A percentile compares a stretch with the other conserved stretches of the same genome.
phyloP scores from a whole-genome alignment of 2,113 vertebrate species.

The Cisticola juncidis region DNA sequence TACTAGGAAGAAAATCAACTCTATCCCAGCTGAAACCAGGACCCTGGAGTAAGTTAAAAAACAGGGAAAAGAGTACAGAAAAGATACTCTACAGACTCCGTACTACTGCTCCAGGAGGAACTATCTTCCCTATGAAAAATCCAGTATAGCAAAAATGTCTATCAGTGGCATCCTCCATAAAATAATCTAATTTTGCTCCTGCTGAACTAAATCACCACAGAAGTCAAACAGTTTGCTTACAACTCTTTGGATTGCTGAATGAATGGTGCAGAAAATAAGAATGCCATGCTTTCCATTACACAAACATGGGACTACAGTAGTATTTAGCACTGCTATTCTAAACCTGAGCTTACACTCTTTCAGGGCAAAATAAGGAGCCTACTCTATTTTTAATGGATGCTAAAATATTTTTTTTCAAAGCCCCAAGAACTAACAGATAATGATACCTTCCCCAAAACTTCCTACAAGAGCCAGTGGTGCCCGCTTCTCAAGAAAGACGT shows the following conservation, averaged over 20 bases:
- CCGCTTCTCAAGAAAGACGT: background rate
- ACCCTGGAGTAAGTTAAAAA: background rate
- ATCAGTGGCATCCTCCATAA: background rate
- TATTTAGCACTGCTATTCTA: background rate
- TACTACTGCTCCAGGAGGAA: background rate
- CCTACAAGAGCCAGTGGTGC: background rate
- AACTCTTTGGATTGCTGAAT: background rate
- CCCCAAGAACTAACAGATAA: background rate
- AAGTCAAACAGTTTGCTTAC: background rate
- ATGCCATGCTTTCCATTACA: background rate
- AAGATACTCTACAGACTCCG: background rate
- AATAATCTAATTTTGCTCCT: background rate
- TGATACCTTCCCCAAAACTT: background rate
- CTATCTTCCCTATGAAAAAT: background rate
- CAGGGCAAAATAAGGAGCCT: background rate
- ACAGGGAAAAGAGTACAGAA: background rate
- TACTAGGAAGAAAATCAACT: background rate
- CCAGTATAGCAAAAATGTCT: background rate
- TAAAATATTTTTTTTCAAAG: background rate
- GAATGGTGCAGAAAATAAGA: background rate
- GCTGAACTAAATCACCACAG: background rate
- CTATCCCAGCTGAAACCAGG: background rate
- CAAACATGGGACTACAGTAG: background rate
- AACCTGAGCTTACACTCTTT: background rate
- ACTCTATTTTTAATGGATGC: background rate